Evolutionary conservation across 2,797 vertebrate species (phyloP).

Genomic region (Eospalax fontanierii): DNA sequence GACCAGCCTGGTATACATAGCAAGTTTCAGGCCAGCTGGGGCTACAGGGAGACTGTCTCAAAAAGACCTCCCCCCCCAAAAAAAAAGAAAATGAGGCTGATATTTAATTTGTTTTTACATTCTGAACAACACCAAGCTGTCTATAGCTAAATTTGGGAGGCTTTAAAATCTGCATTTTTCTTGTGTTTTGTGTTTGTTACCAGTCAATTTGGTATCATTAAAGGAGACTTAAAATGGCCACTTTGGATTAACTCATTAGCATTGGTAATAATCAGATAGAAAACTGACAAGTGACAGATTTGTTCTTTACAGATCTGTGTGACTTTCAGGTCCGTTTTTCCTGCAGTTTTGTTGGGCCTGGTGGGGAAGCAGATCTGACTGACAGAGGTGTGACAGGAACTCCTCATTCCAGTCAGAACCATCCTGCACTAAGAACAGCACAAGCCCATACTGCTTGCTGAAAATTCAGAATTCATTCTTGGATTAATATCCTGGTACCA

Average conservation of each 20-base stretch:
- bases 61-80: too few relatives aligned
- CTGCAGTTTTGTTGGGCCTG: not conserved
- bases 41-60: too few relatives aligned
- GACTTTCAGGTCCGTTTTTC: conserved; percentile 5
- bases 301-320: conserved; percentile 46
- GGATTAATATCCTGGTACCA: conserved; percentile 86
- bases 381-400: conserved; percentile 16
- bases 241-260: conserved; percentile 36
- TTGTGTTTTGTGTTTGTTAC: conserved; percentile 46
- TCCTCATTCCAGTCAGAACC: not conserved
- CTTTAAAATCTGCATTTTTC: conserved; percentile 57
- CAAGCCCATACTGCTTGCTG: not conserved
- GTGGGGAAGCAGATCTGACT: not conserved
- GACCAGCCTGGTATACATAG: too few relatives aligned
- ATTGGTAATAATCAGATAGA: conserved; percentile 44
- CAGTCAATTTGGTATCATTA: not conserved
- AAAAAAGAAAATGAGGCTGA: not conserved
- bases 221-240: conserved; percentile 33
- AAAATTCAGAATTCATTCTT: conserved; percentile 76
- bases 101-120: too few relatives aligned
- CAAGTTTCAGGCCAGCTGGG: too few relatives aligned
- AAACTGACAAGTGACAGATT: conserved; percentile 9
- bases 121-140: not conserved
- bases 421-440: conserved; percentile 38
- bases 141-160: not conserved